Percentiles rank a stretch among this genome's conserved stretches.
phyloP scores from a whole-genome alignment of 1,140 invertebrate species.

The Drosophila suzukii region DNA sequence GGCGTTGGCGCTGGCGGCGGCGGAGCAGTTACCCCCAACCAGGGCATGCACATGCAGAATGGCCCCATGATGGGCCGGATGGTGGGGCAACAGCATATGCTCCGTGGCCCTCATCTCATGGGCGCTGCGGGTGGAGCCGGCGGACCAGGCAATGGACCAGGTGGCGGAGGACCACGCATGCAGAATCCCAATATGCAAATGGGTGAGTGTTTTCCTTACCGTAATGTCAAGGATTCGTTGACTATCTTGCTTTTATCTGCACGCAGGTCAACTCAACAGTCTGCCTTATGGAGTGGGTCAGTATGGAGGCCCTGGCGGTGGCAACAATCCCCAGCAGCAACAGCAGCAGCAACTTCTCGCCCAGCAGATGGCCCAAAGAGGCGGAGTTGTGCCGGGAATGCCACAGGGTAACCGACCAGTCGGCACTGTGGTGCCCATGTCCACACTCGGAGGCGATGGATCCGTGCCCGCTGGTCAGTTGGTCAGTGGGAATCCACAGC shows the following conservation, averaged over 20 bases:
- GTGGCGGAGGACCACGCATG: slow-evolving; percentile 84
- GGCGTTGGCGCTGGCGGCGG: slow-evolving; percentile 55
- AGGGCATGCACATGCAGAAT: slow-evolving; percentile 87
- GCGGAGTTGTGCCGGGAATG: slow-evolving; percentile 85
- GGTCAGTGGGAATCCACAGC: slow-evolving; percentile 53
- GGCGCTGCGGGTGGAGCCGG: slow-evolving; percentile 52
- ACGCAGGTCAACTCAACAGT: slow-evolving; percentile 76
- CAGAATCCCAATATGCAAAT: slow-evolving; percentile 84
- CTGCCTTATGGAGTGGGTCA: slow-evolving; percentile 81
- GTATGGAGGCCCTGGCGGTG: slow-evolving; percentile 70
- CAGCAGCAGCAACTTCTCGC: slow-evolving; percentile 78
- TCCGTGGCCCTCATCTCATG: slow-evolving; percentile 78
- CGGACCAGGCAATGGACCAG: slow-evolving; percentile 57
- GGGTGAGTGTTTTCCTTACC: slow-evolving; percentile 35
- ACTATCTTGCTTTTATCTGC: neutral
- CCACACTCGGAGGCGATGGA: slow-evolving; percentile 84
- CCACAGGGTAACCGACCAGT: slow-evolving; percentile 84
- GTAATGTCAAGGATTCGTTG: neutral
- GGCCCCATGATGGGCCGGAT: slow-evolving; percentile 88
- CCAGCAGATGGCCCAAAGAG: slow-evolving; percentile 85
- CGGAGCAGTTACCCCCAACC: slow-evolving; percentile 65
- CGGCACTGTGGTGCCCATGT: slow-evolving; percentile 76
- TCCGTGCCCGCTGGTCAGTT: slow-evolving; percentile 83
- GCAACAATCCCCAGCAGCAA: slow-evolving; percentile 68
- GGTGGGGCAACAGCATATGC: slow-evolving; percentile 86